Conservation (phyloP, 2,888 invertebrate species). For the Hemistola chrysoprasaria region DNA sequence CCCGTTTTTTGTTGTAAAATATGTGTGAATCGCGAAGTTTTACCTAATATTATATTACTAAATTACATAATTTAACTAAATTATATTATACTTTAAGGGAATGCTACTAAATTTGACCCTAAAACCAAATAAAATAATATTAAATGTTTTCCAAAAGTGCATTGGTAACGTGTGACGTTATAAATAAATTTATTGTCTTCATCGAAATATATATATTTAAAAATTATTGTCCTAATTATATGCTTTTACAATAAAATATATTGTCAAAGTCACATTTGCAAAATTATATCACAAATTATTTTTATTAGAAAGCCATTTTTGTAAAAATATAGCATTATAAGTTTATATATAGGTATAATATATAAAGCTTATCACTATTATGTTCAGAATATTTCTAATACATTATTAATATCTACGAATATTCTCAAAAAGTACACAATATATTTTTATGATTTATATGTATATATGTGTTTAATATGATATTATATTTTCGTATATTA, state of each 20-base stretch:
- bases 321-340: too few relatives aligned
- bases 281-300: conserved; percentile 34
- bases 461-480: conserved; percentile 4
- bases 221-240: conserved; percentile 39
- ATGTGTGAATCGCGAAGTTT: too few relatives aligned
- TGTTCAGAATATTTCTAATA: not conserved
- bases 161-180: conserved; percentile 34
- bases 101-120: conserved; percentile 47
- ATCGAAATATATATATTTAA: conserved; percentile 16
- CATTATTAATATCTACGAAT: conserved; percentile 2
- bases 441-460: conserved; percentile 1
- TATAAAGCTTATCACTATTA: too few relatives aligned
- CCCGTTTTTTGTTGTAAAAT: too few relatives aligned
- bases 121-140: conserved; percentile 27
- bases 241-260: conserved; percentile 43
- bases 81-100: too few relatives aligned
- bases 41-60: too few relatives aligned
- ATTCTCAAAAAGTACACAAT: not conserved
- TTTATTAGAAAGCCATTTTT: conserved; percentile 24
- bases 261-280: conserved; percentile 71
- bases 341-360: too few relatives aligned
- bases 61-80: too few relatives aligned
- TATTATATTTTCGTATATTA: conserved; percentile 16
- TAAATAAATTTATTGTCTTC: conserved; percentile 23
- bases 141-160: conserved; percentile 32